Percentiles rank a stretch among this genome's conserved stretches.
Evolutionary conservation across 2,113 vertebrate species (phyloP).

Genomic region (Carassius auratus): DNA sequence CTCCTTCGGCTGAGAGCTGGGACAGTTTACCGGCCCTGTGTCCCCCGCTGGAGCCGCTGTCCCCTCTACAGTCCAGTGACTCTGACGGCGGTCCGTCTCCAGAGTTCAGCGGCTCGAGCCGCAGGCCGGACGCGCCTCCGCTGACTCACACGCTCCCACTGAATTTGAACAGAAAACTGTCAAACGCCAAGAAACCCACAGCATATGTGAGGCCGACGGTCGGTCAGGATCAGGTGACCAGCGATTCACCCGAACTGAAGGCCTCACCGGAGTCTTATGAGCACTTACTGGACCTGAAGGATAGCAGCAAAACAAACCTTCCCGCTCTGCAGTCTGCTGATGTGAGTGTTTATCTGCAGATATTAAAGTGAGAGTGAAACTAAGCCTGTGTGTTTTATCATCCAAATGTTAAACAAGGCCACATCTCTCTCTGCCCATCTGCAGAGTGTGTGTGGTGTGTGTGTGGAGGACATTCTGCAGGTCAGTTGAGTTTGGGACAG

Average conservation of each 20-base stretch:
- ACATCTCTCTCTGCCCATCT: neutral
- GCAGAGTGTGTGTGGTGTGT: slow-evolving; percentile 82
- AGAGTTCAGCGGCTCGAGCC: neutral
- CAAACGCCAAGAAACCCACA: slow-evolving; percentile 89
- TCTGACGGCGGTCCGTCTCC: slow-evolving; percentile 67
- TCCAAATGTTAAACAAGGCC: neutral
- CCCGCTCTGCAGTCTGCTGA: slow-evolving; percentile 78
- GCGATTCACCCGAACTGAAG: slow-evolving; percentile 87
- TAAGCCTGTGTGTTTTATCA: neutral
- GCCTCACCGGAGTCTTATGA: slow-evolving; percentile 78
- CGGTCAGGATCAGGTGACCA: slow-evolving; percentile 87
- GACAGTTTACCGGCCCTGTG: slow-evolving; percentile 68
- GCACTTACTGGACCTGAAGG: slow-evolving; percentile 67
- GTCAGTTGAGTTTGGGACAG: slow-evolving; percentile 70
- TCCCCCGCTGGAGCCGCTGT: slow-evolving; percentile 67
- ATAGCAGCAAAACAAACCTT: slow-evolving; percentile 74
- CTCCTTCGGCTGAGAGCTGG: slow-evolving; percentile 13
- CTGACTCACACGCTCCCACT: slow-evolving; percentile 81
- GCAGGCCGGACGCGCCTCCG: slow-evolving; percentile 63
- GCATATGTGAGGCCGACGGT: slow-evolving; percentile 96
- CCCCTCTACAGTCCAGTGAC: slow-evolving; percentile 73
- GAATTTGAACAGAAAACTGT: slow-evolving; percentile 80
- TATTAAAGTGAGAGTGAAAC: neutral
- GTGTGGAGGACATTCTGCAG: slow-evolving; percentile 91
- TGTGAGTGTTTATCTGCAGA: slow-evolving; percentile 73